Evolutionary conservation across 2,797 vertebrate genomes (phyloP).

Genomic region (Micropoecilia bifurca): DNA sequence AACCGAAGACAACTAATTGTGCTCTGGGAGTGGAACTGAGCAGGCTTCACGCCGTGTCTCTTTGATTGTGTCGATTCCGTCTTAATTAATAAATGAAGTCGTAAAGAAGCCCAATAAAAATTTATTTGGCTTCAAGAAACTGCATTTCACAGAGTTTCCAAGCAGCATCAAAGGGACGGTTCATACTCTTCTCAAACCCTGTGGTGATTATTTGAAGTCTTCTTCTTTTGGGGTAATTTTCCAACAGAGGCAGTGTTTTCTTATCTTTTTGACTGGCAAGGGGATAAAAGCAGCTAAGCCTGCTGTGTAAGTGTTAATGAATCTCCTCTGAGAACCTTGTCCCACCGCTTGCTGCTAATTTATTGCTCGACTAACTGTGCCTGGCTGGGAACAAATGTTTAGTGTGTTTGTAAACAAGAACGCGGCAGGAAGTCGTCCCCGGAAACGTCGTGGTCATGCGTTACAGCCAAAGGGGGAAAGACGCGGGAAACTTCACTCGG

Average conservation of each 20-base stretch:
- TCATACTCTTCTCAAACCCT: background rate
- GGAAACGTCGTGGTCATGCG: conserved; percentile 3
- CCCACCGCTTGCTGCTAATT: conserved; percentile 61
- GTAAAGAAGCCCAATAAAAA: background rate
- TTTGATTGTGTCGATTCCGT: background rate
- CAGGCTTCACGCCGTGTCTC: conserved; percentile 10
- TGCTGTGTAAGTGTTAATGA: conserved; percentile 35
- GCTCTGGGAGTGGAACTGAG: background rate
- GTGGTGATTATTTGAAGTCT: conserved; percentile 14
- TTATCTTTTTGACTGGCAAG: conserved; percentile 24
- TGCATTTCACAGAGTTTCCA: background rate
- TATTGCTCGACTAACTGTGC: conserved; percentile 55
- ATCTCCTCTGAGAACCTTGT: conserved; percentile 40
- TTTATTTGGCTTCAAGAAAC: background rate
- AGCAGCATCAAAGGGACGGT: conserved; percentile 11
- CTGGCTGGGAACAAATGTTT: conserved; percentile 42
- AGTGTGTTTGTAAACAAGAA: conserved; percentile 37
- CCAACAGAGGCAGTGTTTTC: conserved; percentile 9
- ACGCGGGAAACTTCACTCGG: background rate
- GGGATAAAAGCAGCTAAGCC: conserved; percentile 45
- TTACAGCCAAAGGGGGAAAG: background rate
- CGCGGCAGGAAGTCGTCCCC: conserved; percentile 22
- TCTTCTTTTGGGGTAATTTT: conserved; percentile 16
- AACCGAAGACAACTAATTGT: conserved; percentile 19
- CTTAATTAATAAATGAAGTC: background rate